Conservation (phyloP, 2,797 vertebrate species). For the Bryconaethiops microstoma region DNA sequence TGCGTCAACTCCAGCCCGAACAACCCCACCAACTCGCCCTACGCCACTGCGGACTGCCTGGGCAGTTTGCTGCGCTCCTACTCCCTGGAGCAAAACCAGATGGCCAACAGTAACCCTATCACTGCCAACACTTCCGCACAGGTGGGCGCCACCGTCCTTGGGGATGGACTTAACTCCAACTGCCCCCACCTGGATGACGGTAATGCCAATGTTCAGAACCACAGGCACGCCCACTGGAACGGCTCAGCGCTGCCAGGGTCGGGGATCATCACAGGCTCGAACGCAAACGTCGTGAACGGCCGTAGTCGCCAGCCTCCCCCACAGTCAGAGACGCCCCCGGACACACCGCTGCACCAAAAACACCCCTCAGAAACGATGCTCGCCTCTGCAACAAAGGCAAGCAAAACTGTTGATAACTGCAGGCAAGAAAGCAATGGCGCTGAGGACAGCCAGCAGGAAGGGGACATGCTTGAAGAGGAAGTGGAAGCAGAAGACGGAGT, state of each 20-base stretch:
- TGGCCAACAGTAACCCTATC: constrained; percentile 61
- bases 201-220: constrained; percentile 82
- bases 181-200: constrained; percentile 73
- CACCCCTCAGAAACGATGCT: constrained; percentile 46
- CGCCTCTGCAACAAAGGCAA: constrained; percentile 15
- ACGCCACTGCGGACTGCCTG: constrained; percentile 77
- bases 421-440: constrained; percentile 51
- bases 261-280: constrained; percentile 56
- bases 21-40: constrained; percentile 66
- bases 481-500: constrained; percentile 65
- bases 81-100: constrained; percentile 74
- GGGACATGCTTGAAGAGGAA: constrained; percentile 44
- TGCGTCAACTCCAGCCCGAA: constrained; percentile 75
- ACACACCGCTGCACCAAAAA: constrained; percentile 75
- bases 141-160: constrained; percentile 67
- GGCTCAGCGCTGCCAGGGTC: constrained; percentile 73
- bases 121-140: constrained; percentile 63
- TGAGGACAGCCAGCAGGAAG: constrained; percentile 36
- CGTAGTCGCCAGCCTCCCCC: constrained; percentile 74
- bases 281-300: constrained; percentile 76
- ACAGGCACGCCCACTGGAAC: constrained; percentile 82
- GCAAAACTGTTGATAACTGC: constrained; percentile 21
- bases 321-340: constrained; percentile 82
- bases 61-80: constrained; percentile 82
- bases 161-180: constrained; percentile 75